Conservation (phyloP, 2,113 vertebrate species). For the Gadus macrocephalus region DNA sequence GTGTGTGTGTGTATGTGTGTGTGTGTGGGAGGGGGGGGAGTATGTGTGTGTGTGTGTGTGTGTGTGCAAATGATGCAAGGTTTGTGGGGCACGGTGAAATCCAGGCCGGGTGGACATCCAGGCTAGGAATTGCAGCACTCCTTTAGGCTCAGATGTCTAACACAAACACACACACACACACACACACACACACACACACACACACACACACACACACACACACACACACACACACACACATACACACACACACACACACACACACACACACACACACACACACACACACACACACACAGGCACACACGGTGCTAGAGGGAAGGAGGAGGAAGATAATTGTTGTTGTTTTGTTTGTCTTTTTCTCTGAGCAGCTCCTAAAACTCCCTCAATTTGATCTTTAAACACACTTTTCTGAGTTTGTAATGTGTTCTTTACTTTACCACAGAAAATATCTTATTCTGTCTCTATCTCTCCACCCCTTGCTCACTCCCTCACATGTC, state of each 20-base stretch:
- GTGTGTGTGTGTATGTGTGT: slow-evolving; percentile 4
- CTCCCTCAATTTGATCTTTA: not conserved
- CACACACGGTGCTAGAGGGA: slow-evolving; percentile 7
- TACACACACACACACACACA: not conserved
- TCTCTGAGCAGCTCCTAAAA: not conserved
- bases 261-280: slow-evolving; percentile 8
- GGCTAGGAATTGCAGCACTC: not conserved
- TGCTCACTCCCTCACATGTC: not conserved
- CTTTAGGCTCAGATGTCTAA: not conserved
- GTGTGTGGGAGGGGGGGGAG: not conserved
- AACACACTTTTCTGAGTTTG: not conserved
- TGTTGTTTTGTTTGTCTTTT: not conserved
- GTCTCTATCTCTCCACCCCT: slow-evolving; percentile 8
- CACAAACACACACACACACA: slow-evolving; percentile 8
- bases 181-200: not conserved
- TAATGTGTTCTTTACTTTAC: not conserved
- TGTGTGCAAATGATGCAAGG: slow-evolving; percentile 1
- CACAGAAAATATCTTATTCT: not conserved
- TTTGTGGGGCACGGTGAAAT: slow-evolving; percentile 12
- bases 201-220: slow-evolving; percentile 5
- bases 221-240: slow-evolving; percentile 1
- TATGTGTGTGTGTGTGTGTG: slow-evolving; percentile 2
- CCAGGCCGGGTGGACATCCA: slow-evolving; percentile 13
- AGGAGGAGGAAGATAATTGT: slow-evolving; percentile 10
- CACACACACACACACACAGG: slow-evolving; percentile 2